Percentiles rank a stretch among this genome's conserved stretches.
phyloP scores from a whole-genome alignment of 1,140 invertebrate genomes.

The Colletes latitarsis region DNA sequence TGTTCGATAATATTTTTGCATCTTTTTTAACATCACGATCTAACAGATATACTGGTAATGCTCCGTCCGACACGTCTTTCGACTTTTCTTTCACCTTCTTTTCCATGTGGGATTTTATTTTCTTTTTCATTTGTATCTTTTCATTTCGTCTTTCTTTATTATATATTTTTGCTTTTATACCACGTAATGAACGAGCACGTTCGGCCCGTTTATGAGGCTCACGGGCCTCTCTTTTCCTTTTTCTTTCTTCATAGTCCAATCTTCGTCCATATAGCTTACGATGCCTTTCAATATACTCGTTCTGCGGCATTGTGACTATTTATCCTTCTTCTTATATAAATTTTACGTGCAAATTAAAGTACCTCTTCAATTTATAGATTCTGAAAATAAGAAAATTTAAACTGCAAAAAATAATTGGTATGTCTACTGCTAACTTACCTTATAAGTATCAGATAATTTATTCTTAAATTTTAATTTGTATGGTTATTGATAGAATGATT shows the following conservation, averaged over 20 bases:
- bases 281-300: constrained; percentile 99
- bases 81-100: constrained; percentile 93
- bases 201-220: constrained; percentile 94
- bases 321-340: background rate
- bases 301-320: constrained; percentile 94
- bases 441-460: background rate
- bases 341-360: constrained; percentile 35
- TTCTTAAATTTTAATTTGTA: background rate
- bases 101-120: constrained; percentile 95
- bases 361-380: background rate
- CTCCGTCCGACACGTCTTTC: constrained; percentile 93
- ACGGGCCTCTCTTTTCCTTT: constrained; percentile 97
- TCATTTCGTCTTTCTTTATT: constrained; percentile 98
- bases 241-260: constrained; percentile 98
- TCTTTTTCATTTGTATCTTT: constrained; percentile 99
- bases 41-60: constrained; percentile 96
- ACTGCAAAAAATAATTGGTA: background rate
- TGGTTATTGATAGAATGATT: no score
- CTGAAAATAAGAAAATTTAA: background rate
- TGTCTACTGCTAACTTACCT: background rate
- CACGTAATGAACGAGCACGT: constrained; percentile 95
- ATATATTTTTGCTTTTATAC: constrained; percentile 98
- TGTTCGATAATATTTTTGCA: constrained; percentile 98
- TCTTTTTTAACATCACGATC: constrained; percentile 97
- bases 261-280: constrained; percentile 97